phyloP scores from a whole-genome alignment of 2,797 vertebrate species.

The Bufotes viridis region DNA sequence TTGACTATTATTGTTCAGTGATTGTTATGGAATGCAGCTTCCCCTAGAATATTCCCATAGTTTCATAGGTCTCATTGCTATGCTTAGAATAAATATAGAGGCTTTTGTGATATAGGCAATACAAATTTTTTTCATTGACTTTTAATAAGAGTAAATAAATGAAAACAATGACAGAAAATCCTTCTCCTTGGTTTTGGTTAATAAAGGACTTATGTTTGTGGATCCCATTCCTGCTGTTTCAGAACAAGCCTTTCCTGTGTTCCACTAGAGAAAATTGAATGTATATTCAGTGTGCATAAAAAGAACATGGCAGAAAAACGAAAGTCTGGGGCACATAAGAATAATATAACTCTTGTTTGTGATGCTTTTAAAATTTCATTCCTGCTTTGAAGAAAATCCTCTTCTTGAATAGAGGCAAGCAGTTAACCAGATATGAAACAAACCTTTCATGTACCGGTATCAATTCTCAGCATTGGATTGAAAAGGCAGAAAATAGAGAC shows the following conservation, averaged over 20 bases:
- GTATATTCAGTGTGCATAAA: not conserved
- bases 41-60: not conserved
- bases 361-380: conserved; percentile 49
- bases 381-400: conserved; percentile 52
- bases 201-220: conserved; percentile 29
- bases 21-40: not conserved
- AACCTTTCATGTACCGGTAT: conserved; percentile 77
- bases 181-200: not conserved
- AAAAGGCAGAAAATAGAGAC: conserved; percentile 69
- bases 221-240: conserved; percentile 9
- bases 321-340: not conserved
- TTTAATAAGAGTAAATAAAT: conserved; percentile 38
- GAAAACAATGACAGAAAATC: conserved; percentile 22
- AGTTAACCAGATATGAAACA: conserved; percentile 74
- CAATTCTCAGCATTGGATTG: conserved; percentile 62
- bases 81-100: not conserved
- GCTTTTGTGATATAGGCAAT: not conserved
- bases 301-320: not conserved
- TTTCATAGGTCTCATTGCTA: not conserved
- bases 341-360: conserved; percentile 34
- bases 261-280: conserved; percentile 20
- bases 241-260: conserved; percentile 1
- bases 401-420: conserved; percentile 66
- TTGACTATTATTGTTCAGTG: not conserved
- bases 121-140: not conserved